phyloP scores from a whole-genome alignment of 64 coral and sea anemone species.

The Catalaphyllia jardinei region DNA sequence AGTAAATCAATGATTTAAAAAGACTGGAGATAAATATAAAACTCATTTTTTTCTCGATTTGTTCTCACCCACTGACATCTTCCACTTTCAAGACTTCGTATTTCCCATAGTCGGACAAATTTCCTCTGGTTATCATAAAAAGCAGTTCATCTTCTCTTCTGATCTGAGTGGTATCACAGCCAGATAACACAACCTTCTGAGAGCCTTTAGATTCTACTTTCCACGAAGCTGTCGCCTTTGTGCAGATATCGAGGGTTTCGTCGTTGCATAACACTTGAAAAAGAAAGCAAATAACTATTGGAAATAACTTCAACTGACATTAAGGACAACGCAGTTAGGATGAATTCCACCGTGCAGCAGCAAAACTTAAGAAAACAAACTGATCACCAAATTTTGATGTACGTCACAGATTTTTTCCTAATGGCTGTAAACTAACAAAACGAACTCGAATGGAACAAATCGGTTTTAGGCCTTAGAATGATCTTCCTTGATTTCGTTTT shows the following conservation, averaged over 20 bases:
- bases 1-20: no score
- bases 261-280: constrained; percentile 7
- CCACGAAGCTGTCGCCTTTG: neutral
- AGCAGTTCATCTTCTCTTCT: constrained; percentile 22
- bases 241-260: neutral
- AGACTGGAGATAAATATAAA: neutral
- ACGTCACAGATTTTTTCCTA: no score
- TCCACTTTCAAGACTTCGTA: constrained; percentile 39
- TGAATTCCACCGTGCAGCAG: no score
- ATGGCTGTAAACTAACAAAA: no score
- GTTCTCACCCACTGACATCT: constrained; percentile 13
- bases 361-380: no score
- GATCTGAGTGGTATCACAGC: constrained; percentile 14
- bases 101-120: constrained; percentile 20
- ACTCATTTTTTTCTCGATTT: neutral
- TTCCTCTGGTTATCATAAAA: constrained; percentile 31
- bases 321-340: no score
- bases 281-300: neutral
- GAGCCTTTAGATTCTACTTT: neutral
- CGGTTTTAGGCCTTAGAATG: no score
- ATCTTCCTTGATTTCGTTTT: no score
- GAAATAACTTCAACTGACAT: no score
- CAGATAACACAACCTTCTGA: neutral
- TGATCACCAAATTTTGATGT: no score
- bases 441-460: no score